Percentiles rank a stretch among this genome's conserved stretches.
These are phyloP conservation scores for Todiramphus chloris DNA, from an alignment of 2,113 vertebrate genomes.

Conservation along the genomic window DNA sequence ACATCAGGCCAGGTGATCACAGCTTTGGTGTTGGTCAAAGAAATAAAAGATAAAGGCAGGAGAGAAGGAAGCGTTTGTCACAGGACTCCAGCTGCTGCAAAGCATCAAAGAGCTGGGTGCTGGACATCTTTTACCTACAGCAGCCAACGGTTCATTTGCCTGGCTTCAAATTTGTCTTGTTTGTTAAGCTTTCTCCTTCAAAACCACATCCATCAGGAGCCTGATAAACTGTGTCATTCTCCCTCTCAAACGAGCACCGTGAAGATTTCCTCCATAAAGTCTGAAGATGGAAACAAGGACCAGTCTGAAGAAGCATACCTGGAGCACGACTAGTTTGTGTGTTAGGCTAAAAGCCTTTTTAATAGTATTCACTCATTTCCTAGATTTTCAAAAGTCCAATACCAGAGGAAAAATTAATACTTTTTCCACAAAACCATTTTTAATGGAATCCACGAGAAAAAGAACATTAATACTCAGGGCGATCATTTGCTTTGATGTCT, in stretches of 20 bases:
- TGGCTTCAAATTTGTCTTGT: not conserved
- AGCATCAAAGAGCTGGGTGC: not conserved
- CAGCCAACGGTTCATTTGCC: not conserved
- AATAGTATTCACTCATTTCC: not conserved
- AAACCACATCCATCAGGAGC: not conserved
- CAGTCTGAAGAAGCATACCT: not conserved
- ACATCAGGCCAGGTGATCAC: not conserved
- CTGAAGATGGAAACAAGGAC: not conserved
- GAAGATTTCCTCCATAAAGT: not conserved
- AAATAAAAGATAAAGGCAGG: not conserved
- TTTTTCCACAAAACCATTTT: not conserved
- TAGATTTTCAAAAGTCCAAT: not conserved
- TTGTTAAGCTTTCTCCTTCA: not conserved
- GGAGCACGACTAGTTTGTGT: not conserved
- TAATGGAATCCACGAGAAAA: conserved; percentile 5
- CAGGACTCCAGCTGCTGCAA: not conserved
- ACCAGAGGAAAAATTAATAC: not conserved
- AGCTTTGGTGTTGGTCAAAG: not conserved
- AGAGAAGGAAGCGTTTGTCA: not conserved
- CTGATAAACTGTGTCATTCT: not conserved
- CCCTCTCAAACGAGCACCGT: not conserved
- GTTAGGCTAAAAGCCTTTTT: not conserved
- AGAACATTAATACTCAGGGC: conserved; percentile 22
- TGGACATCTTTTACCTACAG: not conserved
- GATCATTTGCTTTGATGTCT: conserved; percentile 44